Percentiles rank a stretch among this genome's conserved stretches.
Evolutionary conservation across 1,140 invertebrate genomes (phyloP).

Genomic region (Apis florea): DNA sequence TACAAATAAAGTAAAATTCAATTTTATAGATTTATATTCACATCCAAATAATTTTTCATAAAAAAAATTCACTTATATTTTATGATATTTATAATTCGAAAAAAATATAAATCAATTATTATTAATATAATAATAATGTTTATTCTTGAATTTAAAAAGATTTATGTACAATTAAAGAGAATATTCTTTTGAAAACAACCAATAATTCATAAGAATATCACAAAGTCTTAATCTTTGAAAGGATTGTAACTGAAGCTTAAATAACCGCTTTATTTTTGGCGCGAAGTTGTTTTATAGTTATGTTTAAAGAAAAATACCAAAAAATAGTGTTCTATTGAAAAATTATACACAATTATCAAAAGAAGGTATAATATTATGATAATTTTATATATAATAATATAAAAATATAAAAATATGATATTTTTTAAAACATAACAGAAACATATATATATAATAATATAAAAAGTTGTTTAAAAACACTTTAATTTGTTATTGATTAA

Average conservation of each 20-base stretch:
- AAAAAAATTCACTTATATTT: background rate
- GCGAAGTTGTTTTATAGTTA: slow-evolving; percentile 47
- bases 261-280: slow-evolving; percentile 57
- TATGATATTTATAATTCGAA: background rate
- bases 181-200: background rate
- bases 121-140: too few species aligned
- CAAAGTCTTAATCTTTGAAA: background rate
- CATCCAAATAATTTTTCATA: background rate
- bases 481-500: background rate
- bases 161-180: background rate
- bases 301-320: slow-evolving; percentile 7
- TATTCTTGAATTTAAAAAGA: background rate
- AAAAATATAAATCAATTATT: background rate
- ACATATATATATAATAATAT: background rate
- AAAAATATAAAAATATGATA: background rate
- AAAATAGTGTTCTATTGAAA: slow-evolving; percentile 2
- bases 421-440: background rate
- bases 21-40: background rate
- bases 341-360: background rate
- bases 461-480: background rate
- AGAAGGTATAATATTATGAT: slow-evolving; percentile 19
- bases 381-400: background rate
- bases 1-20: background rate
- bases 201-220: background rate
- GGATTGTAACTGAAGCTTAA: slow-evolving; percentile 4